A percentile compares a stretch with the other conserved stretches of the same genome.
phyloP scores from a whole-genome alignment of 2,113 vertebrate species.

The Otolemur garnettii region DNA sequence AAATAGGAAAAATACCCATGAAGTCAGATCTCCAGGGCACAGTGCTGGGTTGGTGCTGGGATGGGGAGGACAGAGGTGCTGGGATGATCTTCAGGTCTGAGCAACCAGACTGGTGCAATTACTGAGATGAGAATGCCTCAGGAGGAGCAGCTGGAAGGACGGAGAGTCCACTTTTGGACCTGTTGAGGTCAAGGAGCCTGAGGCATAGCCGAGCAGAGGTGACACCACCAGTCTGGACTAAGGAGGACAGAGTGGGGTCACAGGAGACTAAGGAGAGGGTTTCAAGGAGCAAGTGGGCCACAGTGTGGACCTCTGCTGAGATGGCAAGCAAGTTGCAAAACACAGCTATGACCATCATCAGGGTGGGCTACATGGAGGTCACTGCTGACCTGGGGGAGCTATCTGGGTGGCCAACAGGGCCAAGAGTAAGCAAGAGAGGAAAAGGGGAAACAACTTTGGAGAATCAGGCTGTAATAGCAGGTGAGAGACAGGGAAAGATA shows the following conservation, averaged over 20 bases:
- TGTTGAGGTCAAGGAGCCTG: fast-evolving
- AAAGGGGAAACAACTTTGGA: not conserved
- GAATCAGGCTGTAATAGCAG: not conserved
- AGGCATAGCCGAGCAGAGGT: not conserved
- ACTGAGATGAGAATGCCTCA: fast-evolving
- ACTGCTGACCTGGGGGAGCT: not conserved
- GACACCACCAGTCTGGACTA: not conserved
- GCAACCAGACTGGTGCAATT: fast-evolving
- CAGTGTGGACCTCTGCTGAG: not conserved
- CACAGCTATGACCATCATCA: fast-evolving
- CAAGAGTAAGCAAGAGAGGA: not conserved
- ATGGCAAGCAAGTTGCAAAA: not conserved
- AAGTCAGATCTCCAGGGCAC: not conserved
- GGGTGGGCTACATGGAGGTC: not conserved
- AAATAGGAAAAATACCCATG: not conserved
- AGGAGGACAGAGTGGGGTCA: not conserved
- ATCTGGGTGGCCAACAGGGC: not conserved
- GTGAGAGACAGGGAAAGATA: not conserved
- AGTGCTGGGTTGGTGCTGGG: not conserved
- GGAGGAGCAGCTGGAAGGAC: not conserved
- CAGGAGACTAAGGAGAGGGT: not conserved
- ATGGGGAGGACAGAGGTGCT: not conserved
- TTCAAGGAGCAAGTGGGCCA: too few relatives aligned
- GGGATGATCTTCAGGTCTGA: not conserved
- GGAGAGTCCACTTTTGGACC: not conserved